These are phyloP conservation scores for Biston betularia DNA, from an alignment of 2,888 invertebrate genomes.

Conservation along the genomic window DNA sequence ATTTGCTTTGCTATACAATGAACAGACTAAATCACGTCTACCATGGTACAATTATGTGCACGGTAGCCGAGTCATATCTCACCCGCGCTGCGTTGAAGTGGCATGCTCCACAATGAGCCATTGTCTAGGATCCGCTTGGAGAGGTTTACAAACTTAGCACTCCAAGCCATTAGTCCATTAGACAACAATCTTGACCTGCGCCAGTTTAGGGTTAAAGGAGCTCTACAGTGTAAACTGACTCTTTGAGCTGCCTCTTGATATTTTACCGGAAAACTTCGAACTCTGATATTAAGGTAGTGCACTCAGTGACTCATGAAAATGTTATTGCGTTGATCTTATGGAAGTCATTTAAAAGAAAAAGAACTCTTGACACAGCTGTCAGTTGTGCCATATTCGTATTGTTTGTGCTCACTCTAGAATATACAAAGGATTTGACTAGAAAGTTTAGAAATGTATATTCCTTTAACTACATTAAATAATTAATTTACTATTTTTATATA, in stretches of 20 bases:
- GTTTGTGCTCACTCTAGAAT: too few species aligned
- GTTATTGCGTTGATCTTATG: too few species aligned
- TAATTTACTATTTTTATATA: too few species aligned
- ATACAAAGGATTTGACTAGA: too few species aligned
- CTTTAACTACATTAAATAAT: too few species aligned
- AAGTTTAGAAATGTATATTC: too few species aligned
- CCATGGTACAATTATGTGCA: constrained; percentile 25
- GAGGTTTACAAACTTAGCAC: constrained; percentile 40
- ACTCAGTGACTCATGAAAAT: background rate
- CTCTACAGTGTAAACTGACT: constrained; percentile 7
- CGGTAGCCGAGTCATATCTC: constrained; percentile 39
- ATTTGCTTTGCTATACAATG: background rate
- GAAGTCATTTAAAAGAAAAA: too few species aligned
- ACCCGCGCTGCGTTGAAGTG: constrained; percentile 42
- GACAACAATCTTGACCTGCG: constrained; percentile 36
- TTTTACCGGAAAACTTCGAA: background rate
- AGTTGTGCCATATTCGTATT: too few species aligned
- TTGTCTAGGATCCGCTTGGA: constrained; percentile 35
- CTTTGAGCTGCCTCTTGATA: background rate
- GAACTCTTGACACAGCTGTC: too few species aligned
- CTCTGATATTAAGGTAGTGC: background rate
- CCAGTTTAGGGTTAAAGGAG: constrained; percentile 10
- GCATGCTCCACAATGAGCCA: constrained; percentile 42
- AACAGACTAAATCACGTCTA: constrained; percentile 9
- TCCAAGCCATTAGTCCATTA: constrained; percentile 30